Conservation (phyloP, 2,113 vertebrate species). For the Pelmatolapia mariae region DNA sequence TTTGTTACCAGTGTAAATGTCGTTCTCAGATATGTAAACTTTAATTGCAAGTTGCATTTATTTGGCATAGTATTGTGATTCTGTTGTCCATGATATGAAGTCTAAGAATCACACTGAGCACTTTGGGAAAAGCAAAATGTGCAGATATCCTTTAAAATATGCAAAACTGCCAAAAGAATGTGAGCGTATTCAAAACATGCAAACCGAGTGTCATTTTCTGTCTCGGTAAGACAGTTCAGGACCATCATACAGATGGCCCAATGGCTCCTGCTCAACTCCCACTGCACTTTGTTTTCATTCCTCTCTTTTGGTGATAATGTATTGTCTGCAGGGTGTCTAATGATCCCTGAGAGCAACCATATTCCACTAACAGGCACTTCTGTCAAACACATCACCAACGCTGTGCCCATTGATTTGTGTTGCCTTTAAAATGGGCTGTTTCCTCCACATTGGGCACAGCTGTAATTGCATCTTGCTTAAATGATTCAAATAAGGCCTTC, state of each 20-base stretch:
- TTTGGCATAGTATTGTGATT: not conserved
- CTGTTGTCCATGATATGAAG: not conserved
- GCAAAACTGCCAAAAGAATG: constrained; percentile 11
- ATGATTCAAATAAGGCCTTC: constrained; percentile 90
- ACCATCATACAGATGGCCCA: constrained; percentile 75
- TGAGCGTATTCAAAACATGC: not conserved
- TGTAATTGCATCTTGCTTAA: constrained; percentile 94
- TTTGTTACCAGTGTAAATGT: not conserved
- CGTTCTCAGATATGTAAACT: not conserved
- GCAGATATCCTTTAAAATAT: not conserved
- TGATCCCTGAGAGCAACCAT: constrained; percentile 82
- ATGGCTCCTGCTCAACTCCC: constrained; percentile 61
- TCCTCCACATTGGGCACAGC: constrained; percentile 84
- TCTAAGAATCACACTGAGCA: not conserved
- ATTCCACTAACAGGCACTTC: constrained; percentile 85
- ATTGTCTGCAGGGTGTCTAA: constrained; percentile 85
- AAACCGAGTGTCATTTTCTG: constrained; percentile 26
- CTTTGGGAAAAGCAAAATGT: not conserved
- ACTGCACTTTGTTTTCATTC: constrained; percentile 74
- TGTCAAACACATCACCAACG: constrained; percentile 90
- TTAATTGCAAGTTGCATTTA: not conserved
- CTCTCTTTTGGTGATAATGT: constrained; percentile 74
- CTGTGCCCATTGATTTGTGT: constrained; percentile 93
- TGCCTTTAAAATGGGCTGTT: constrained; percentile 84
- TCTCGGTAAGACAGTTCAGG: constrained; percentile 72